Evolutionary conservation across 2,113 vertebrate species (phyloP), one percentile per base, ranked within the genome.

Genomic region (Boulengeromyrus knoepffleri): DNA sequence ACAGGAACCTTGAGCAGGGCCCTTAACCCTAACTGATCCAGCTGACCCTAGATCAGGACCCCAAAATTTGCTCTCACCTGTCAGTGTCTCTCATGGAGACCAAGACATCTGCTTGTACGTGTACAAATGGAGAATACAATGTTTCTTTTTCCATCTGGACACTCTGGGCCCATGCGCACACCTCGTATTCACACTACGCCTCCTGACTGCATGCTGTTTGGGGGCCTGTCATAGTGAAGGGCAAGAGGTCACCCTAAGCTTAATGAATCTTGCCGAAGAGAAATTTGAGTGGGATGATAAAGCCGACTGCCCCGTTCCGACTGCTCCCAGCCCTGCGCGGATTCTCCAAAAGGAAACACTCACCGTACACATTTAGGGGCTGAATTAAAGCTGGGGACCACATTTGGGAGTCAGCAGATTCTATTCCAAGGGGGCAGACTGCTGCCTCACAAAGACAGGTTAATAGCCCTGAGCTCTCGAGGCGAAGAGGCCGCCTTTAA

Each of bases 351-450:
- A 77, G 88, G 85, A 58, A 88, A 21, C 15, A 84, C 87, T 53
- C 19, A 77, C 88, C 87, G 89, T 90, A 93, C 47, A 90, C 90
- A 92, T 92, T 45, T 83, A 74, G 58, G 52, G 89, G 52, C 91
- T 89, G 90, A 90, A 92, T 88, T 47, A 89, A 49, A 91, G 90
- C 91, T 80, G 70, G 91, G 91, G 87, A 85, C 66, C 50, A 88
- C 88, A 53, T 87, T 58, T 90, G 19, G 15, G 90, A 89, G 91
- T 95, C 92, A 94, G 94, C 93, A 93, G 91, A 93, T 94, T 93
- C 92, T 89, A 90, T 91, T 93, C 89, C 90, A 92, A 89, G 89
- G 88, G 90, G 91, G 47, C 88, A 91, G 15, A 5, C 91, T 83
- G 91, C 52, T 89, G 87, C 86, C 87, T 58, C 87, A 87, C 91